Evolutionary conservation across 2,113 vertebrate species (phyloP).

Genomic region (Corythornis cristatus): DNA sequence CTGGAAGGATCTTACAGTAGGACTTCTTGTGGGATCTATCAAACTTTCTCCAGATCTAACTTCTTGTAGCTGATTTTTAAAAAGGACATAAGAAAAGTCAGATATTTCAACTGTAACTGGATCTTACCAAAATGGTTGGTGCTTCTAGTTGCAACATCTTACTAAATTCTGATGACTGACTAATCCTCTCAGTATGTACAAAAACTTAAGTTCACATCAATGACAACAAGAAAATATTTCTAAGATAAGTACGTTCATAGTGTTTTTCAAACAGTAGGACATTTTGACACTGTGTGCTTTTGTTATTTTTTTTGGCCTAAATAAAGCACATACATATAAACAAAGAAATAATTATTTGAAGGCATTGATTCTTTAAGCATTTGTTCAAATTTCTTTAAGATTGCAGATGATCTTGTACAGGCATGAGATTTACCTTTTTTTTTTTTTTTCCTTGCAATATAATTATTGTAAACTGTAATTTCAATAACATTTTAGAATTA

Average conservation of each 20-base stretch:
- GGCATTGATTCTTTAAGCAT: not conserved
- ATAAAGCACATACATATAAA: not conserved
- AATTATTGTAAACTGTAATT: not conserved
- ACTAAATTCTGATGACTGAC: not conserved
- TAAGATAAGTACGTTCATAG: not conserved
- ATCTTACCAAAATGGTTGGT: not conserved
- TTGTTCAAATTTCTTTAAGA: not conserved
- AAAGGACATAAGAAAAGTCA: not conserved
- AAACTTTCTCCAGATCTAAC: not conserved
- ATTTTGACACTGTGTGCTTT: fast-evolving
- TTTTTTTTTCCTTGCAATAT: not conserved
- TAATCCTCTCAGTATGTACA: not conserved
- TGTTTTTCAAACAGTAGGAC: not conserved
- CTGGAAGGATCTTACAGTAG: not conserved
- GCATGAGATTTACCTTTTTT: not conserved
- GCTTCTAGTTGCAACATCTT: not conserved
- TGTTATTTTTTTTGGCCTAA: not conserved
- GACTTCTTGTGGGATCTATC: not conserved
- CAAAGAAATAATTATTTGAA: not conserved
- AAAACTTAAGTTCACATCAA: not conserved
- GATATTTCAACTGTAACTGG: not conserved
- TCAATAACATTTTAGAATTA: not conserved
- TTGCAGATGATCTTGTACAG: not conserved
- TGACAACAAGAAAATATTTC: not conserved
- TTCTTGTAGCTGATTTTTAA: not conserved